Percentiles rank a stretch among this genome's conserved stretches.
These are phyloP conservation scores for Naso thynnoides DNA, from an alignment of 2,797 vertebrate genomes.

Conservation along the genomic window DNA sequence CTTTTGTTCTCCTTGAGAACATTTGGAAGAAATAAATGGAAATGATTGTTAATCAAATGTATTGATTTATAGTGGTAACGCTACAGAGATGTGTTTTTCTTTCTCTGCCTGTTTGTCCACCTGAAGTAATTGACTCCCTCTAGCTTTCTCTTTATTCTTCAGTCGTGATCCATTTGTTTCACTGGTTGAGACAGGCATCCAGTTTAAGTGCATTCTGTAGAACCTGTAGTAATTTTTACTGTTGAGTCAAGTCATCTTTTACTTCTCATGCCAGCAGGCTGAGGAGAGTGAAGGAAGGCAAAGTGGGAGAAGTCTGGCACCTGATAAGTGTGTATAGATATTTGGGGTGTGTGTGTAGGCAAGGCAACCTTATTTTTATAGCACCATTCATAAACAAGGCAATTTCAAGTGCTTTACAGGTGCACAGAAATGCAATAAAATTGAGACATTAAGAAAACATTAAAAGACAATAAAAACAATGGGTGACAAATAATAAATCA, in stretches of 20 bases:
- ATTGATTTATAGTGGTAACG: too few species aligned
- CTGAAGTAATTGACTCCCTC: not conserved
- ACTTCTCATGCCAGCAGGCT: conserved; percentile 16
- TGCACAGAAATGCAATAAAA: too few species aligned
- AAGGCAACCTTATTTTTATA: too few species aligned
- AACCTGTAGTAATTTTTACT: conserved; percentile 13
- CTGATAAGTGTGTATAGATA: conserved; percentile 25
- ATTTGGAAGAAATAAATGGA: not conserved
- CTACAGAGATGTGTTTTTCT: too few species aligned
- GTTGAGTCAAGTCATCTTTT: conserved; percentile 16
- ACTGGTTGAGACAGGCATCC: conserved; percentile 3
- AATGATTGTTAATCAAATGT: too few species aligned
- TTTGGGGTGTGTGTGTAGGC: conserved; percentile 2
- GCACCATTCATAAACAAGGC: too few species aligned
- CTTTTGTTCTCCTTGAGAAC: not conserved
- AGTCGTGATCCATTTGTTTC: not conserved
- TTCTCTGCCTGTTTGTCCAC: not conserved
- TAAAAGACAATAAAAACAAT: too few species aligned
- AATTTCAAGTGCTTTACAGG: too few species aligned
- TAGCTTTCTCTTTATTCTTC: not conserved
- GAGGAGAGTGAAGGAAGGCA: conserved; percentile 24
- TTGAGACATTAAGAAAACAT: too few species aligned
- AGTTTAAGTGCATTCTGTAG: not conserved
- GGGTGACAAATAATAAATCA: too few species aligned
- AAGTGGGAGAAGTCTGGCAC: conserved; percentile 32